Base-by-base conservation (phyloP, 1,140 invertebrate genomes). In the Leptinotarsa texana region DNA sequence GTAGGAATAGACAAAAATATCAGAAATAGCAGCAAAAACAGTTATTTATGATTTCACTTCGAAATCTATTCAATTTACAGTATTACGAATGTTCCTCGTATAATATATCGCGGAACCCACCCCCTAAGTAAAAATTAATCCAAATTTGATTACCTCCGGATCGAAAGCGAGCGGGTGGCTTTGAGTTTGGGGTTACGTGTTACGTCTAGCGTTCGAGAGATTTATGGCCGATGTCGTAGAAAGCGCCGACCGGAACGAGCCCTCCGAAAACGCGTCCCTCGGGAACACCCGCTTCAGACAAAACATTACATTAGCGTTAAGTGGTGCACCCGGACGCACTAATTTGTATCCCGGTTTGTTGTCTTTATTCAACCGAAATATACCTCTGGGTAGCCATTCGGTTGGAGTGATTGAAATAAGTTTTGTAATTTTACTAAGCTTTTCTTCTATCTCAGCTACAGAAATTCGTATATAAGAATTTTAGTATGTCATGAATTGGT, bases 261-360 rank as follows among this genome's bases (percentile, higher is more conserved):
- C 74, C 63, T 66, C 27, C 66, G 5, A 13, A 48, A 66, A 62
- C 24, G 74, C 51, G 66, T 78, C 77, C 77, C 73, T 48, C n/a
- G 75, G 72, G 77, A 78, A 42, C 67, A 65, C 49, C 27, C 57
- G 51, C 51, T 15, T 18, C 51, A 57, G 51, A 57, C 51, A 57
- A 57, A 76, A 78, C 77, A 78, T 74, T 78, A 78, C 77, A 78
- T 78, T 78, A 78, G 63, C 70, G 77, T 69, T 76, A 78, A 78
- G 76, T 78, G 76, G 63, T 78, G 63, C 51, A 57, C 51, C 51
- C 51, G 51, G 13, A 57, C 51, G 51, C 17, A 57, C 51, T 57
- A 57, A 57, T 57, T 57, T 57, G 51, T 57, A 57, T 57, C 4
- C n/a, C 51, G 2, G 51, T 57, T 17, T 57, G 51, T 15, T 57